These are phyloP conservation scores for Agrochola circellaris DNA, from an alignment of 2,888 invertebrate species.

Conservation along the genomic window DNA sequence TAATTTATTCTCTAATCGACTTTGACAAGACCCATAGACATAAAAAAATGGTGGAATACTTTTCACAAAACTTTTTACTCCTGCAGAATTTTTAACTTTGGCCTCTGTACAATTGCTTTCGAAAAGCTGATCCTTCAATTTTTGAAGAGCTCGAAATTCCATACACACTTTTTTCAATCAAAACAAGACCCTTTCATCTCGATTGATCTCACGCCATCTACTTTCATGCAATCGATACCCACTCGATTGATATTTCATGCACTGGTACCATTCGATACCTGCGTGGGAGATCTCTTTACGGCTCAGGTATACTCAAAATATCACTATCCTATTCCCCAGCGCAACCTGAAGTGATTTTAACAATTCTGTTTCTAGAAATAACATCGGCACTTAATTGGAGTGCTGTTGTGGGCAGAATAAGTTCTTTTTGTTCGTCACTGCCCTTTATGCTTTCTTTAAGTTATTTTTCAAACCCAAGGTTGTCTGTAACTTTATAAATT, in stretches of 20 bases:
- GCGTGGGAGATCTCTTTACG: conserved; percentile 39
- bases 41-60: background rate
- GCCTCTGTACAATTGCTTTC: background rate
- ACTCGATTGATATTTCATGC: conserved; percentile 42
- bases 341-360: conserved; percentile 28
- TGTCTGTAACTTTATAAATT: no score
- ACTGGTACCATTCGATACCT: conserved; percentile 29
- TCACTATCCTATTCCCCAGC: conserved; percentile 16
- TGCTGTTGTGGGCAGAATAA: conserved; percentile 7
- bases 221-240: background rate
- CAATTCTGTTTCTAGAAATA: conserved; percentile 29
- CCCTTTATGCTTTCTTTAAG: no score
- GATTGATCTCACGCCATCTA: conserved; percentile 13
- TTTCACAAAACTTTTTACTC: no score
- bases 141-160: background rate
- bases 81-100: background rate
- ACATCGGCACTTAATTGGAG: conserved; percentile 21
- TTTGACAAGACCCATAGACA: background rate
- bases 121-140: background rate
- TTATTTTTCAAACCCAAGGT: no score
- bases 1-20: background rate
- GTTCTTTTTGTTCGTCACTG: background rate
- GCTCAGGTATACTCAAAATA: conserved; percentile 24
- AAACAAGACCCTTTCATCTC: conserved; percentile 10
- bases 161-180: conserved; percentile 9